Base-by-base conservation (phyloP, 2,113 vertebrate genomes). In the Scalopus aquaticus region DNA sequence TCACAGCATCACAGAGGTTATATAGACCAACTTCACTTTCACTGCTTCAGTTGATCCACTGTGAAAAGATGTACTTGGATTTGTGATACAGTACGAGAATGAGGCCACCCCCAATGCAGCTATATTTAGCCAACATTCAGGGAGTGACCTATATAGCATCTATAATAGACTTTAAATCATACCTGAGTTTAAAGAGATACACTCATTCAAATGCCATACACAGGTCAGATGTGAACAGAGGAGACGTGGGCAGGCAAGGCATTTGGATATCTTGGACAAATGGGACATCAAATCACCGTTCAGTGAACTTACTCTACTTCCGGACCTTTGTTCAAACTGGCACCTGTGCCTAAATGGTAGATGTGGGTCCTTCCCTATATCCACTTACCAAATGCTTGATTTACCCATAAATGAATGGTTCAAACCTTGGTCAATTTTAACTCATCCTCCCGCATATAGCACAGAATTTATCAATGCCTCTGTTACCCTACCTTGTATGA, bases 91-190 rank as follows among this genome's bases (percentile, higher is more conserved):
- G 20, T 37, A 86, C 79, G 67, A 72, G 54, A 96, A 96, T 49
- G 82, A 96, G 96, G 90, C 77, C 96, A 91, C 67, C 65, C 84
- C 78, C 77, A n/a, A 54, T 35, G 62, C 30, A 35, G 91, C 88
- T 97, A 95, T 95, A 89, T 95, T 97, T 95, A 96, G 79, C 85
- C 70, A 86, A 86, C 76, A 82, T 93, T 77, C 82, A 91, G 91
- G 91, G 91, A 95, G 60, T 93, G 85, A 97, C 96, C 96, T 96
- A 96, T 90, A 96, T 96, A 93, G 88, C 76, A 77, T 76, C 88
- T 96, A 30, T 86, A 95, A 89, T 26, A 91, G 94, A 86, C 42
- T 96, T 95, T 81, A 96, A 95, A 76, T 87, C 85, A 51, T 56
- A 72, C 70, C 78, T 89, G 85, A 89, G 81, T 94, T 95, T 96